Base-by-base conservation (phyloP, 2,113 vertebrate genomes). In the Peromyscus maniculatus region DNA sequence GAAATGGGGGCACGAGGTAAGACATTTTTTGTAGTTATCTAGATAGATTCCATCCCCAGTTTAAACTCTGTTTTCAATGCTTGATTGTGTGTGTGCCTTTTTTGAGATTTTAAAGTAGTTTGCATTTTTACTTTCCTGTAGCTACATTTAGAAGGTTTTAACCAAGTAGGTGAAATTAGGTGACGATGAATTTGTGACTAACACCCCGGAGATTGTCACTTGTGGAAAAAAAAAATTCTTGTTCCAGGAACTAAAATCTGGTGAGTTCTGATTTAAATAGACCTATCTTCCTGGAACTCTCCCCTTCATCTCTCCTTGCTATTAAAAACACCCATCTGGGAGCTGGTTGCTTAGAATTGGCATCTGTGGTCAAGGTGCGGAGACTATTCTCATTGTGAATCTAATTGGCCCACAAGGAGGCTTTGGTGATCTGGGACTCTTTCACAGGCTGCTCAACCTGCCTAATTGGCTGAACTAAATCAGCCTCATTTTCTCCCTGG, bases 121-220 rank as follows among this genome's bases (percentile, higher is more conserved):
- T 62, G 24, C 46, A 67, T 66, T 78, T 97, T 96, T 91, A 12
- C 67, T 90, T 93, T 71, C 59, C 87, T 93, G 55, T 59, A 71
- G 26, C 79, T 92, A 93, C 87, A 82, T 96, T 93, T 74, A 82
- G 77, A 91, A 80, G 49, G 49, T 95, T 28, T 97, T 94, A 91
- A 94, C 89, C 77, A 87, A 82, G 77, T 46, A 67, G 57, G 52
- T 31, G 77, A 93, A 94, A 88, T 79, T 74, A 95, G 87, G 92
- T 82, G 92, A 86, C 43, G 69, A 31, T 52, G 69, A 31, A 62
- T 92, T 96, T 26, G 3, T 83, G 36, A 89, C 72, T 80, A 57
- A 75, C 49, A 93, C 95, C 77, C 80, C 52, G 69, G 77, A 88
- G 86, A 75, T 95, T 69, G 43, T 79, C 86, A 62, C 89, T 75